Evolutionary conservation across 2,888 invertebrate species (phyloP), one percentile per base, ranked within the genome.

Genomic region (Synergus umbraculus): DNA sequence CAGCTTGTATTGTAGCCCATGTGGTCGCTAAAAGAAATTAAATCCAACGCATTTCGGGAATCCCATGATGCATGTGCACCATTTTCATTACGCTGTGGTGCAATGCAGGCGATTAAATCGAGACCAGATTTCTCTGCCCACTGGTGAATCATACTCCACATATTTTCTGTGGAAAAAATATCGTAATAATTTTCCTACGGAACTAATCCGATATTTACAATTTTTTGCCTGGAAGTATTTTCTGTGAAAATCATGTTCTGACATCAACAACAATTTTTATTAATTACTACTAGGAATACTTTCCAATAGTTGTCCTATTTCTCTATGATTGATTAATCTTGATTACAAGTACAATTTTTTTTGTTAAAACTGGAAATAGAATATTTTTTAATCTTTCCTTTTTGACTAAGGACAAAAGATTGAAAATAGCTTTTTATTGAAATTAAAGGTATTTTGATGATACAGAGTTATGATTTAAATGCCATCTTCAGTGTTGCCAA

Each of bases 21-120:
- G 87, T 94, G 93, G 81, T 95, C 95, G 8, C 96, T 95, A 76
- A 95, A 94, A 4, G 95, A 94, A 73, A 97, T 92, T 18, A 97
- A 94, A 49, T 94, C 93, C 63, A 95, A 88, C 0, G 95, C 94
- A 76, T 95, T 94, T 86, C 95, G 94, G 0, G 96, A 94, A 87
- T 96, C 95, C 96, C 96, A 97, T 37, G 81, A 80, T 22, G 81
- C 69, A 0, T 93, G 92, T 0, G 93, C 92, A 83, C 95, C 94
- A 79, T 95, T 96, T 49, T 84, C 83, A 41, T 81, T 76, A 22
- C 78, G 78, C 13, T 79, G 81, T 2, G 88, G 87, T 5, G 88
- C 82, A 43, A 93, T 85, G 79, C 90, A 89, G 0, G 90, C 88
- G 12, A 93, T 86, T 49, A 92, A 82, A 37, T 92, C 89, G 37